Base-by-base conservation (phyloP, 2,888 invertebrate species). In the Dilophus febrilis region DNA sequence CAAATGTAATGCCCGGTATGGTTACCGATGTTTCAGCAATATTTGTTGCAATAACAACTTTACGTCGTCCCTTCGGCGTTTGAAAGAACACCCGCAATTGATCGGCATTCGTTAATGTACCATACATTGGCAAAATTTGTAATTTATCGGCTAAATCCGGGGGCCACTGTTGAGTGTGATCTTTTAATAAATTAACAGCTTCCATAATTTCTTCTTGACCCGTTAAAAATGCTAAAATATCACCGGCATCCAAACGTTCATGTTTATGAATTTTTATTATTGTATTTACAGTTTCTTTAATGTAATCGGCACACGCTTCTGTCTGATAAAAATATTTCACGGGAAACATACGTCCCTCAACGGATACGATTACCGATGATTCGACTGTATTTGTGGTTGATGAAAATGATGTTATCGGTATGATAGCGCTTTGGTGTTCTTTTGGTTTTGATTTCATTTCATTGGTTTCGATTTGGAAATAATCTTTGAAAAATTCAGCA, bases 21-120 rank as follows among this genome's bases (percentile, higher is more conserved):
- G 97, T 97, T 14, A 97, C 76, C 2, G 94, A 92, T 0, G 97
- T 88, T 63, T 98, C 97, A 0, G 97, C 95, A 39, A 98, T 85
- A 55, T 97, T 97, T 1, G 95, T 97, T 0, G 95, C 85, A 4
- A 97, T 66, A 0, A 98, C 76, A 17, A 95, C 77, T 64, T 95
- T 97, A 22, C 97, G 67, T 0, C 76, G 72, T 27, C 77, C 77
- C 45, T 71, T 71, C 1, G 76, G 74, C 0, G 77, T 68, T 10
- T 65, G 65, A 50, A 79, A 76, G 56, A 94, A 92, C 2, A 85
- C 91, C 53, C 79, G 79, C 42, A 86, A 57, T 58, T 87, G 83
- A 44, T 86, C 83, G 33, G 70, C 64, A 50, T 77, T 72, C 0
- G 91, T 81, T 42, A 97, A 64, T 27, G 87, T 82, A 3, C 92